These are phyloP conservation scores for Drosophila tani DNA, from an alignment of 1,140 invertebrate species.

Conservation along the genomic window DNA sequence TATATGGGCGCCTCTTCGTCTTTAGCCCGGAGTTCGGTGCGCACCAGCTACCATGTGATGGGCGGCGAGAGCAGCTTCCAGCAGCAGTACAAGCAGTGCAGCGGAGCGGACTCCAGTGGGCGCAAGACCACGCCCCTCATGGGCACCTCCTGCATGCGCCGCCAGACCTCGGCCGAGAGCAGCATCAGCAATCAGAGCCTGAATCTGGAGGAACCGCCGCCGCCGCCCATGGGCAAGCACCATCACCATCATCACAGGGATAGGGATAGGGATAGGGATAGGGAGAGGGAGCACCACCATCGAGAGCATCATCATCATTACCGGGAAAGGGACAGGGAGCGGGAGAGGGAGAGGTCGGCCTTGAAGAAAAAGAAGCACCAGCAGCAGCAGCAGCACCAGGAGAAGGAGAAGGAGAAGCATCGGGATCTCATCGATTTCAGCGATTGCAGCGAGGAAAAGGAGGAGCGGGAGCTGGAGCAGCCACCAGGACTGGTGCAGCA, in stretches of 20 bases:
- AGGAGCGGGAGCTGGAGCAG: constrained; percentile 32
- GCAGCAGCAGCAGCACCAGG: constrained; percentile 7
- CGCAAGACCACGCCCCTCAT: constrained; percentile 71
- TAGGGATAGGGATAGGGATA: constrained; percentile 36
- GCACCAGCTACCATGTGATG: constrained; percentile 76
- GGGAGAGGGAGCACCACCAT: background rate
- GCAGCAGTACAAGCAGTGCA: constrained; percentile 82
- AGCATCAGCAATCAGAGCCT: constrained; percentile 84
- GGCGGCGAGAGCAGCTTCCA: constrained; percentile 78
- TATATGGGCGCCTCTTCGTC: constrained; percentile 75
- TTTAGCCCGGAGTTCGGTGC: constrained; percentile 76
- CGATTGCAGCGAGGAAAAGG: constrained; percentile 75
- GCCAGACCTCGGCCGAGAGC: constrained; percentile 83
- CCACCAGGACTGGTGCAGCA: constrained; percentile 57
- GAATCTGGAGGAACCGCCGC: constrained; percentile 70
- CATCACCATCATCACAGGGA: constrained; percentile 62
- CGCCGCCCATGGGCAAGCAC: constrained; percentile 39
- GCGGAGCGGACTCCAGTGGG: constrained; percentile 61
- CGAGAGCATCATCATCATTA: constrained; percentile 16
- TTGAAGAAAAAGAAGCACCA: constrained; percentile 65
- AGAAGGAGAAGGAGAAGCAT: constrained; percentile 26
- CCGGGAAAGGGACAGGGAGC: constrained; percentile 1
- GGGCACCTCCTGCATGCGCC: constrained; percentile 74
- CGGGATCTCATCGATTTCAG: constrained; percentile 80
- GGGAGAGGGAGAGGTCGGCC: constrained; percentile 7